Percentiles rank a stretch among this genome's conserved stretches.
phyloP scores from a whole-genome alignment of 1,140 invertebrate genomes.

The Camponotus floridanus region DNA sequence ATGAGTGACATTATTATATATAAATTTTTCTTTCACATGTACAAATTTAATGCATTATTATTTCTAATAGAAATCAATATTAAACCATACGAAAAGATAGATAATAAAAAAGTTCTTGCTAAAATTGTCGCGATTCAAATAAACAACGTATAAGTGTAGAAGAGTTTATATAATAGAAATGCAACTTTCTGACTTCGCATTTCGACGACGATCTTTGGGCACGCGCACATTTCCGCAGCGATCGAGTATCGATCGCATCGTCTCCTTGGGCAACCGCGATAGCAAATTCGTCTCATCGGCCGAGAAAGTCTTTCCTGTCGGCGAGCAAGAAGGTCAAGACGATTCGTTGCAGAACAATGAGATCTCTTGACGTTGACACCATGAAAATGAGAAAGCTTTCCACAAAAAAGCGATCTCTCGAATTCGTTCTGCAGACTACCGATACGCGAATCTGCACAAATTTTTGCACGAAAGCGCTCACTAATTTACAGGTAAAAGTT shows the following conservation, averaged over 20 bases:
- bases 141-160: background rate
- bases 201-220: slow-evolving; percentile 40
- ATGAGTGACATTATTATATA: too few species aligned
- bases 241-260: slow-evolving; percentile 62
- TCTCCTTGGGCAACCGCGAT: slow-evolving; percentile 46
- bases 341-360: slow-evolving; percentile 70
- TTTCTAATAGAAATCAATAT: background rate
- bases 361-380: slow-evolving; percentile 54
- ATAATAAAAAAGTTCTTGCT: background rate
- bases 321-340: slow-evolving; percentile 70
- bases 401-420: background rate
- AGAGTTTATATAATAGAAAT: background rate
- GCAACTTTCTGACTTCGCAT: background rate
- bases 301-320: slow-evolving; percentile 67
- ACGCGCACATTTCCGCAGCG: slow-evolving; percentile 48
- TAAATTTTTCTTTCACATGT: background rate
- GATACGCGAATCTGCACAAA: slow-evolving; percentile 20
- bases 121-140: background rate
- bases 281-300: slow-evolving; percentile 55
- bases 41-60: background rate
- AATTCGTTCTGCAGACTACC: background rate
- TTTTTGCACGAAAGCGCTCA: slow-evolving; percentile 15
- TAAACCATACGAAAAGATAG: background rate
- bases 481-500: slow-evolving; percentile 18
- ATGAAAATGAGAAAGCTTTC: slow-evolving; percentile 18